These are phyloP conservation scores for Copidosoma floridanum DNA, from an alignment of 1,140 invertebrate genomes.

Conservation along the genomic window DNA sequence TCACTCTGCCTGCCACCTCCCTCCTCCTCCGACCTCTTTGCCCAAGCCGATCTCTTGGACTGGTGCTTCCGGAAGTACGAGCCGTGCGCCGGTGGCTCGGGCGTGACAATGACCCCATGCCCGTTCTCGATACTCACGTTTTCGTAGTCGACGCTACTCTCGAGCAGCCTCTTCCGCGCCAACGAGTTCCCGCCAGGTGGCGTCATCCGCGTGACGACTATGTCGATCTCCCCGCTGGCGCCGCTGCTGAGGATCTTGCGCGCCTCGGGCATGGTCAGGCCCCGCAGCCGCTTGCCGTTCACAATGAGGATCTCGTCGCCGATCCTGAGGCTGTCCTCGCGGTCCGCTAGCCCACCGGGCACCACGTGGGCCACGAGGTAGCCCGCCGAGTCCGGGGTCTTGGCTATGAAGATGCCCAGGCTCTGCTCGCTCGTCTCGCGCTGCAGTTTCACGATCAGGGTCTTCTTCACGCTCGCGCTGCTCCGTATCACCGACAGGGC, in stretches of 20 bases:
- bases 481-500: slow-evolving; percentile 44
- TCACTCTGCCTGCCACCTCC: slow-evolving; percentile 31
- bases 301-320: slow-evolving; percentile 84
- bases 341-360: slow-evolving; percentile 73
- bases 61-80: slow-evolving; percentile 51
- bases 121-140: slow-evolving; percentile 61
- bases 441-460: slow-evolving; percentile 67
- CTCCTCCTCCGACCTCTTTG: not conserved
- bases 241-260: slow-evolving; percentile 66
- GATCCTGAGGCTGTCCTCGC: slow-evolving; percentile 71
- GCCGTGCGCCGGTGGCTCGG: too few relatives aligned
- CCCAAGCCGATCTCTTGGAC: slow-evolving; percentile 37
- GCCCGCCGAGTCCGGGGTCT: slow-evolving; percentile 70
- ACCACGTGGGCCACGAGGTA: slow-evolving; percentile 84
- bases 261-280: slow-evolving; percentile 74
- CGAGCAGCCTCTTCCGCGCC: slow-evolving; percentile 56
- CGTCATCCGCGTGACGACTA: slow-evolving; percentile 63
- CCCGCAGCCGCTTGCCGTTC: slow-evolving; percentile 73
- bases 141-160: slow-evolving; percentile 70
- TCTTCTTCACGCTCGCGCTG: slow-evolving; percentile 53
- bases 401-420: slow-evolving; percentile 82
- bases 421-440: slow-evolving; percentile 68
- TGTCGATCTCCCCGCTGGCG: slow-evolving; percentile 66
- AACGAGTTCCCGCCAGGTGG: not conserved
- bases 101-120: slow-evolving; percentile 49